phyloP scores from a whole-genome alignment of 1,140 invertebrate genomes.

The Triops cancriformis region DNA sequence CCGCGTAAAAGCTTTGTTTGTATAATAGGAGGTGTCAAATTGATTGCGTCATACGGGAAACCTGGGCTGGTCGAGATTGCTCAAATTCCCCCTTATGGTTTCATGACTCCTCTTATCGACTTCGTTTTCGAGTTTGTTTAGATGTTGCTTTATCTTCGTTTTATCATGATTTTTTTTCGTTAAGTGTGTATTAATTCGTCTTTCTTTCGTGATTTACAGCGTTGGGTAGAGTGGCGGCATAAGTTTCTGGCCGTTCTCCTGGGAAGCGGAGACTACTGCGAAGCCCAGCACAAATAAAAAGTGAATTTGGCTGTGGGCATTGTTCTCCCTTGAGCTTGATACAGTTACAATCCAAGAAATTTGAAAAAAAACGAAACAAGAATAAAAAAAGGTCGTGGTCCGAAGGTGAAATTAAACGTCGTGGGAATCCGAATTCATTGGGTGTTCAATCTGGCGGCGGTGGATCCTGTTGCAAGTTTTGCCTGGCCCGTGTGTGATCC shows the following conservation, averaged over 20 bases:
- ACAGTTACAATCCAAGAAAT: neutral
- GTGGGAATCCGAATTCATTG: neutral
- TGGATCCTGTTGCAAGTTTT: slow-evolving; percentile 5
- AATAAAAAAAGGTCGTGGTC: neutral
- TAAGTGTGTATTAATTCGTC: neutral
- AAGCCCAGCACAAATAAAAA: slow-evolving; percentile 90
- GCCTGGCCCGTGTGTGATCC: slow-evolving; percentile 16
- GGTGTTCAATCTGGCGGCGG: slow-evolving; percentile 14
- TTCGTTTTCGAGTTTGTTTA: no score
- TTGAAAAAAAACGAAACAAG: slow-evolving; percentile 3
- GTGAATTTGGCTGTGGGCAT: slow-evolving; percentile 28
- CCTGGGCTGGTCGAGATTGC: no score
- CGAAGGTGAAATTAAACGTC: neutral
- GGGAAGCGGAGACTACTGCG: slow-evolving; percentile 91
- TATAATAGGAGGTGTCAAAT: no score
- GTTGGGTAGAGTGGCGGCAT: slow-evolving; percentile 41
- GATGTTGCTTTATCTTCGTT: neutral
- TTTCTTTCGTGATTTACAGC: slow-evolving; percentile 35
- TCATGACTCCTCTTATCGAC: no score
- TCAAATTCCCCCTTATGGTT: no score
- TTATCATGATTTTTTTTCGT: neutral
- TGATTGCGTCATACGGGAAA: no score
- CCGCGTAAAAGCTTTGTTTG: no score
- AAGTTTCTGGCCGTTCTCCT: slow-evolving; percentile 47
- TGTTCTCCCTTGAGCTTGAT: neutral